Percentiles rank a stretch among this genome's conserved stretches.
Evolutionary conservation across 2,888 invertebrate genomes (phyloP).

Genomic region (Melanophora roralis): DNA sequence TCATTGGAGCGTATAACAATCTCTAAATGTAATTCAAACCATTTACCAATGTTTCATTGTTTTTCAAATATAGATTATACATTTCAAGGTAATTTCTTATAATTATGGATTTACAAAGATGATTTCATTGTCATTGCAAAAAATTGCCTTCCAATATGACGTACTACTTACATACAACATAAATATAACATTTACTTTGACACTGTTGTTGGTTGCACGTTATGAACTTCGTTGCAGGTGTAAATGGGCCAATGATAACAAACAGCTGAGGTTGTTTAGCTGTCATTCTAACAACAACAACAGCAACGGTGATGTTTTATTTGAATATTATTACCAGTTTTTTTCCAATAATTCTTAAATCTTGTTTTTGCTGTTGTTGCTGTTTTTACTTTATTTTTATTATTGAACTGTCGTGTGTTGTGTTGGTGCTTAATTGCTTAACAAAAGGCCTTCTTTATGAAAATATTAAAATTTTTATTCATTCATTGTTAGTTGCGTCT

Average conservation of each 20-base stretch:
- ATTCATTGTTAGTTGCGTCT: constrained; percentile 7
- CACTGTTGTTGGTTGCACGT: neutral
- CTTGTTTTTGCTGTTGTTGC: neutral
- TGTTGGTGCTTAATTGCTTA: constrained; percentile 45
- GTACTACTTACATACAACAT: too few species aligned
- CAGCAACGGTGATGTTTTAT: too few species aligned
- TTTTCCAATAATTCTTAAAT: neutral
- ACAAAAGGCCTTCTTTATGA: constrained; percentile 34
- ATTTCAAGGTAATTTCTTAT: too few species aligned
- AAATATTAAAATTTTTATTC: constrained; percentile 5
- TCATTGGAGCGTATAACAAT: too few species aligned
- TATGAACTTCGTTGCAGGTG: constrained; percentile 25
- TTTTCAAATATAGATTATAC: too few species aligned
- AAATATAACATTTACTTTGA: constrained; percentile 42
- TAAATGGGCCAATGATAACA: constrained; percentile 11
- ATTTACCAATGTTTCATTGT: too few species aligned
- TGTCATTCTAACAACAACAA: neutral
- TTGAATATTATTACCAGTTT: constrained; percentile 13
- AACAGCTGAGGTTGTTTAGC: constrained; percentile 8
- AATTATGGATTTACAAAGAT: neutral
- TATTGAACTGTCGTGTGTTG: constrained; percentile 5
- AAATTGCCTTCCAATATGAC: constrained; percentile 2
- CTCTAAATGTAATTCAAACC: too few species aligned
- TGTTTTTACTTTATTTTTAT: neutral
- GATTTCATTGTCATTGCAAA: constrained; percentile 37